A percentile compares a stretch with the other conserved stretches of the same genome.
These are phyloP conservation scores for Chlorops oryzae DNA, from an alignment of 1,140 invertebrate species.

Conservation along the genomic window DNA sequence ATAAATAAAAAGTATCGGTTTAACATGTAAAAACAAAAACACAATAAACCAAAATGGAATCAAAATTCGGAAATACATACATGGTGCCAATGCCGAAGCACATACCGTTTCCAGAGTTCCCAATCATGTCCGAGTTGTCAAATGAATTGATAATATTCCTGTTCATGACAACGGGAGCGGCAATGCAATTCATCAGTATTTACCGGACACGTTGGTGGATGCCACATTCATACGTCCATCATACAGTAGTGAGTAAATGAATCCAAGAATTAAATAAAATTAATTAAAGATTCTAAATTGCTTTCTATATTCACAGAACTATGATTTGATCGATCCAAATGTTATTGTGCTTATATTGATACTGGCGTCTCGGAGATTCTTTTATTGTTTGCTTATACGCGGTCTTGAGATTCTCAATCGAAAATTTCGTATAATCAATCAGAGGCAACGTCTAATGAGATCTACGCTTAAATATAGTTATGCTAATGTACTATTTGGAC, in stretches of 20 bases:
- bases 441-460: not conserved
- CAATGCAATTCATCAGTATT: conserved; percentile 86
- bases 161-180: conserved; percentile 67
- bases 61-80: too few relatives aligned
- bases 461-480: conserved; percentile 28
- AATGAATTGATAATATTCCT: conserved; percentile 84
- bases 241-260: conserved; percentile 79
- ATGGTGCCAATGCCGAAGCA: conserved; percentile 64
- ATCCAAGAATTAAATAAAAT: too few relatives aligned
- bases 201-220: conserved; percentile 98
- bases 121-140: conserved; percentile 71
- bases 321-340: conserved; percentile 87
- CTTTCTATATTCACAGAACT: conserved; percentile 91
- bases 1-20: too few relatives aligned
- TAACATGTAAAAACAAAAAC: too few relatives aligned
- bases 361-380: conserved; percentile 70
- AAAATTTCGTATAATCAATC: not conserved
- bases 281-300: too few relatives aligned
- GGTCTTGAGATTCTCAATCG: conserved; percentile 5
- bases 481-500: conserved; percentile 22
- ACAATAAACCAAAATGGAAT: too few relatives aligned
- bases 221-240: conserved; percentile 80
- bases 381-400: conserved; percentile 53
- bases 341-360: conserved; percentile 75
- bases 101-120: conserved; percentile 77